Percentiles rank a stretch among this genome's conserved stretches.
Conservation (phyloP, 2,797 vertebrate genomes). For the Morelia viridis region DNA sequence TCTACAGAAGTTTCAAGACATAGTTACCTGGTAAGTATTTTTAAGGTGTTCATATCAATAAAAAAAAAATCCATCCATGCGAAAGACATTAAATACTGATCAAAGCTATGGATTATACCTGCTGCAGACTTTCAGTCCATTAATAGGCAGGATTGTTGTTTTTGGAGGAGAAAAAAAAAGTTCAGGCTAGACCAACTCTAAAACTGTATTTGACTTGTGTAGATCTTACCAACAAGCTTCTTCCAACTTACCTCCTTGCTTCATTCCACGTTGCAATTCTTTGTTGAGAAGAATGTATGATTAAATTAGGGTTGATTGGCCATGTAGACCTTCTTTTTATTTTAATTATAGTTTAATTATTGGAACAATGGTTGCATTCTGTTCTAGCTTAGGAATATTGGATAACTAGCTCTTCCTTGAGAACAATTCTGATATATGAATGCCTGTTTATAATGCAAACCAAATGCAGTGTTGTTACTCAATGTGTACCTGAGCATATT, state of each 20-base stretch:
- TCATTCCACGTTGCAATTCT: not conserved
- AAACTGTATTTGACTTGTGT: not conserved
- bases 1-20: constrained; percentile 48
- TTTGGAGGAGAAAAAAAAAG: not conserved
- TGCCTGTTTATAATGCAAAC: not conserved
- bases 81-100: not conserved
- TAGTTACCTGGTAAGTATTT: constrained; percentile 61
- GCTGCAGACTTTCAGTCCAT: not conserved
- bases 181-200: not conserved
- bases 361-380: no score
- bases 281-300: not conserved
- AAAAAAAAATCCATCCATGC: not conserved
- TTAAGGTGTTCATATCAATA: constrained; percentile 36
- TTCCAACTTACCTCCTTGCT: not conserved
- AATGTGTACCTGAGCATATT: not conserved
- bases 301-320: not conserved
- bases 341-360: not conserved
- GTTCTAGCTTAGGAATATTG: not conserved
- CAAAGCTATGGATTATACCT: not conserved
- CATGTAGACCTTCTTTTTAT: not conserved
- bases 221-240: not conserved
- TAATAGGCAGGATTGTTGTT: not conserved
- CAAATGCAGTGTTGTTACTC: not conserved
- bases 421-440: not conserved
- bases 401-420: not conserved